Percentiles rank a stretch among this genome's conserved stretches.
These are phyloP conservation scores for Rhea americana DNA, from an alignment of 2,113 vertebrate genomes.

Conservation along the genomic window DNA sequence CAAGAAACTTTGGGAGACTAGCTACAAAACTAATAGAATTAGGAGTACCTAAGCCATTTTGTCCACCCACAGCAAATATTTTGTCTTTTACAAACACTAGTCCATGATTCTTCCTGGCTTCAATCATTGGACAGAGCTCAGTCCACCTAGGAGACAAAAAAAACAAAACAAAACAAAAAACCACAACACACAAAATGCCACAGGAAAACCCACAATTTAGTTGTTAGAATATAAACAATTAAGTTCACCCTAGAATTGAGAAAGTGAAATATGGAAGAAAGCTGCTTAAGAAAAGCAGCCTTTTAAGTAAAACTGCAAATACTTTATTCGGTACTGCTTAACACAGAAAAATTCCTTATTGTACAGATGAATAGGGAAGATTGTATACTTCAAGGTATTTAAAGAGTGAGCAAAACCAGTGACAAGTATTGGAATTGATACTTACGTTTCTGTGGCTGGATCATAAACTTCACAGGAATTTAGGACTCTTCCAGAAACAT, in stretches of 20 bases:
- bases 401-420: neutral
- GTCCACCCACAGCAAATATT: conserved; percentile 96
- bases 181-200: neutral
- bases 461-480: conserved; percentile 97
- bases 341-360: neutral
- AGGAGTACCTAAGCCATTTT: conserved; percentile 87
- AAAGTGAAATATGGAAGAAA: neutral
- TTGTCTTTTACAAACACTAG: conserved; percentile 93
- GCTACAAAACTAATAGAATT: conserved; percentile 7
- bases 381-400: neutral
- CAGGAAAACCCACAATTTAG: neutral
- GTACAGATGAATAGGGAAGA: neutral
- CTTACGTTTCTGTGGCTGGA: conserved; percentile 91
- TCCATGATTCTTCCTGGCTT: conserved; percentile 95
- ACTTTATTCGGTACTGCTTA: neutral
- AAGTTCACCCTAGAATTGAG: too few relatives aligned
- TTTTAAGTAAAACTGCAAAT: neutral
- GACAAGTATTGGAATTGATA: neutral
- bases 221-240: too few relatives aligned
- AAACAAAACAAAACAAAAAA: neutral
- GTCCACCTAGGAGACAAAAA: conserved; percentile 84
- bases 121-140: conserved; percentile 93
- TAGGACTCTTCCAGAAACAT: conserved; percentile 92
- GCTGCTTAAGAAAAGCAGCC: neutral
- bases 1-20: neutral